These are phyloP conservation scores for Drosophila mimica DNA, from an alignment of 2,888 invertebrate genomes.

Conservation along the genomic window DNA sequence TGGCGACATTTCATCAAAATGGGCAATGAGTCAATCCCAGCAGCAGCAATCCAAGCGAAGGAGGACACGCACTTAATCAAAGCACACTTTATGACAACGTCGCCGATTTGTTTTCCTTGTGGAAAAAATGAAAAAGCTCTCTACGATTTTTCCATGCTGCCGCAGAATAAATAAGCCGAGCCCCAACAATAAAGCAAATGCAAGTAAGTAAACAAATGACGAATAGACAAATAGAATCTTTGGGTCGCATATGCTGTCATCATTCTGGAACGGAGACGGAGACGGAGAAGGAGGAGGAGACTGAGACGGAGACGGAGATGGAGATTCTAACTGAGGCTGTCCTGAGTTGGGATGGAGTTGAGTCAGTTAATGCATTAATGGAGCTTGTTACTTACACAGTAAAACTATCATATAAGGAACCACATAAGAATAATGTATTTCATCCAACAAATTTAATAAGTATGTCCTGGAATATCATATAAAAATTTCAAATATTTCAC, in stretches of 20 bases:
- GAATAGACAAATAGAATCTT: slow-evolving; percentile 54
- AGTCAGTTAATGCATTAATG: slow-evolving; percentile 49
- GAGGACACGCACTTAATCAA: slow-evolving; percentile 74
- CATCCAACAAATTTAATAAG: no score
- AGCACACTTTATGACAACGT: slow-evolving; percentile 57
- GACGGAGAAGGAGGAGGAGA: no score
- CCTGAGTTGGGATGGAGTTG: not conserved
- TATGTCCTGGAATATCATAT: no score
- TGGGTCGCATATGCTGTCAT: slow-evolving; percentile 47
- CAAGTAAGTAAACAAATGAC: slow-evolving; percentile 62
- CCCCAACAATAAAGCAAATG: slow-evolving; percentile 59
- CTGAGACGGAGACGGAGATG: not conserved
- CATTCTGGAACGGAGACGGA: not conserved
- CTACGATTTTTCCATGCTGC: slow-evolving; percentile 32
- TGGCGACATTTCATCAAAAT: slow-evolving; percentile 76
- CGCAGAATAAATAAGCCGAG: slow-evolving; percentile 57
- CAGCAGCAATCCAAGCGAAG: slow-evolving; percentile 15
- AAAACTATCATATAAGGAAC: not conserved
- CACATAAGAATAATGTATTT: not conserved
- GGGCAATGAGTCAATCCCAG: slow-evolving; percentile 72
- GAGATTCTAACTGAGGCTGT: no score
- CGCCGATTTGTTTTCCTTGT: slow-evolving; percentile 48
- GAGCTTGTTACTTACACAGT: not conserved
- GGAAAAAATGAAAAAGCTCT: slow-evolving; percentile 2
- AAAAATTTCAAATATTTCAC: no score